A percentile compares a stretch with the other conserved stretches of the same genome.
These are phyloP conservation scores for Taurulus bubalis DNA, from an alignment of 2,113 vertebrate species.

Conservation along the genomic window DNA sequence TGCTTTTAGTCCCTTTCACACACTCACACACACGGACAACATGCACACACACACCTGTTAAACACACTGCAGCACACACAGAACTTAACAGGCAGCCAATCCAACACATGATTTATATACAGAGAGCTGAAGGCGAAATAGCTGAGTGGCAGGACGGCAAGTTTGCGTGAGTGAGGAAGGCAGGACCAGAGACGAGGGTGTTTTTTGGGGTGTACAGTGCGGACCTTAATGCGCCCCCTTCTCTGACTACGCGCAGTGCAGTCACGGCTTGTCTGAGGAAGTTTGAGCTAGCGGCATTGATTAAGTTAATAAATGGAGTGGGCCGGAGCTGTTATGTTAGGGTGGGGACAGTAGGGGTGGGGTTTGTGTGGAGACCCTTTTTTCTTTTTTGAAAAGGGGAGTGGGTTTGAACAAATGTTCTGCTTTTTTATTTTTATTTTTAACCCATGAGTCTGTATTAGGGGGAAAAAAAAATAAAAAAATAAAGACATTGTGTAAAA, in stretches of 20 bases:
- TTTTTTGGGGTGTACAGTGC: conserved; percentile 56
- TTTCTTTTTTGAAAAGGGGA: conserved; percentile 66
- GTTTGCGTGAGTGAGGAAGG: conserved; percentile 75
- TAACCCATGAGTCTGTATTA: conserved; percentile 88
- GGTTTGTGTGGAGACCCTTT: conserved; percentile 72
- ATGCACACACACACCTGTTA: conserved; percentile 40
- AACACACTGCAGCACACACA: conserved; percentile 64
- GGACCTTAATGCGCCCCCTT: conserved; percentile 60
- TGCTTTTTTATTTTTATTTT: conserved; percentile 86
- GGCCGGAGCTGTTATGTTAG: conserved; percentile 74
- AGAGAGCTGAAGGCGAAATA: conserved; percentile 67
- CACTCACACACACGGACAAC: conserved; percentile 25
- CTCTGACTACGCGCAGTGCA: conserved; percentile 79
- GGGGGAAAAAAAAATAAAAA: conserved; percentile 73
- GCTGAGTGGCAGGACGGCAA: conserved; percentile 67
- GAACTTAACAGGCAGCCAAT: conserved; percentile 64
- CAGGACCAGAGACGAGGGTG: conserved; percentile 74
- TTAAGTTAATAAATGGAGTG: conserved; percentile 74
- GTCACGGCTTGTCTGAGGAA: conserved; percentile 77
- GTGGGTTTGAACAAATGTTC: conserved; percentile 78
- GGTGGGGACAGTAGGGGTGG: conserved; percentile 61
- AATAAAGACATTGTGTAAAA: conserved; percentile 88
- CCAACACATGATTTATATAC: conserved; percentile 79
- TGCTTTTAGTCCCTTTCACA: conserved; percentile 67
- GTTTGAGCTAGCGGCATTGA: conserved; percentile 66